phyloP scores from a whole-genome alignment of 2,888 invertebrate genomes.

The Campoplex nolae region DNA sequence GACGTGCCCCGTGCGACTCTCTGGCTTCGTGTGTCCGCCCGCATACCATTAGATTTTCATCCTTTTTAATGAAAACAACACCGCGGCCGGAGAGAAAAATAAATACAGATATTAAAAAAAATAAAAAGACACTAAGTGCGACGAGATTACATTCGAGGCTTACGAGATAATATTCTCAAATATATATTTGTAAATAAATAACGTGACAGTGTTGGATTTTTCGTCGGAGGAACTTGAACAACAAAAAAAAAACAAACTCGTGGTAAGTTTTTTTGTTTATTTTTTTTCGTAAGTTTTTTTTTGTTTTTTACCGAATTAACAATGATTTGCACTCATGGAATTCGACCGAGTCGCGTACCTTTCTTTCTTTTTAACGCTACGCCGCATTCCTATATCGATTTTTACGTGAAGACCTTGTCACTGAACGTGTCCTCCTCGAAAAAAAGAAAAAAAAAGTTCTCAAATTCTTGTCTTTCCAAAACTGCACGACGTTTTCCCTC shows the following conservation, averaged over 20 bases:
- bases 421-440: constrained; percentile 12
- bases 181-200: constrained; percentile 12
- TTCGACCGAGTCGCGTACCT: constrained; percentile 74
- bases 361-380: constrained; percentile 80
- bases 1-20: constrained; percentile 72
- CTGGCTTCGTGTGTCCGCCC: constrained; percentile 76
- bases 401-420: constrained; percentile 70
- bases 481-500: not conserved
- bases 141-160: constrained; percentile 12
- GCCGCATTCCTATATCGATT: constrained; percentile 84
- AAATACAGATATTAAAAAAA: constrained; percentile 8
- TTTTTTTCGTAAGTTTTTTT: not conserved
- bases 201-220: constrained; percentile 37
- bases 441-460: constrained; percentile 41
- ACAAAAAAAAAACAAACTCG: constrained; percentile 11
- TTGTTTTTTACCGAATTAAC: not conserved
- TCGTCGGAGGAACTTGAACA: not conserved
- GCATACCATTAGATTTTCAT: constrained; percentile 82
- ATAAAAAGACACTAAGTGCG: constrained; percentile 3
- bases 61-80: constrained; percentile 81
- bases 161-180: not conserved
- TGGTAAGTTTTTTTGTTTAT: constrained; percentile 18
- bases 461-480: not conserved
- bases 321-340: constrained; percentile 73
- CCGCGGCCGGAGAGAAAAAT: constrained; percentile 29